Conservation (phyloP, 2,797 vertebrate genomes). For the Micropoecilia bifurca region DNA sequence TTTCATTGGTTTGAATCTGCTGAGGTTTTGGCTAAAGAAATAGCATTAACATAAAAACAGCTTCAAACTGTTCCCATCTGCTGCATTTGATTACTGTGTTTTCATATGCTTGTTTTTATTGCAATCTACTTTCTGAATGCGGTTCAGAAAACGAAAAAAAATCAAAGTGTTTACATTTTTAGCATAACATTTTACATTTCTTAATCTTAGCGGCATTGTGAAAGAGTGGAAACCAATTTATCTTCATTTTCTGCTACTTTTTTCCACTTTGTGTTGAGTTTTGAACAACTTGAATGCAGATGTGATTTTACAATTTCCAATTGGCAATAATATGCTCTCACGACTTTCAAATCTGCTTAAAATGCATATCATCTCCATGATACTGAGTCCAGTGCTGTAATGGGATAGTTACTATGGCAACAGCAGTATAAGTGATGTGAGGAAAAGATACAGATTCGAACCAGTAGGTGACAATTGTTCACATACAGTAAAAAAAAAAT, state of each 20-base stretch:
- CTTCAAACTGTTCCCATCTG: neutral
- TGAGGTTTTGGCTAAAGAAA: neutral
- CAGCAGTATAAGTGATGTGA: slow-evolving; percentile 47
- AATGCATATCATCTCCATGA: slow-evolving; percentile 36
- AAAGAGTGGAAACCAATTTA: neutral
- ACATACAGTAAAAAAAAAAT: slow-evolving; percentile 26
- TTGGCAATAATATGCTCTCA: slow-evolving; percentile 14
- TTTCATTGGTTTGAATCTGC: neutral
- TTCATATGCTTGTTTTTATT: neutral
- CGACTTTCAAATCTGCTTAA: slow-evolving; percentile 38
- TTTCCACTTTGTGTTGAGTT: slow-evolving; percentile 1
- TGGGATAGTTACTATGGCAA: slow-evolving; percentile 63
- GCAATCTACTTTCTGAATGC: neutral
- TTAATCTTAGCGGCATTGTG: neutral
- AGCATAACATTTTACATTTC: neutral
- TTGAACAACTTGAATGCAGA: slow-evolving; percentile 8
- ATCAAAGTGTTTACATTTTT: too few species aligned
- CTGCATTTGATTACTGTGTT: neutral
- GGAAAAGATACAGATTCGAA: slow-evolving; percentile 35
- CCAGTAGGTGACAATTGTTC: slow-evolving; percentile 22
- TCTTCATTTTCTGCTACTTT: slow-evolving; percentile 10
- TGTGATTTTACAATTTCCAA: slow-evolving; percentile 16
- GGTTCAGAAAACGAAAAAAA: neutral
- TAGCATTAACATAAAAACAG: neutral
- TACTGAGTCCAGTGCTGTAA: slow-evolving; percentile 27